Percentiles rank a stretch among this genome's conserved stretches.
Evolutionary conservation across 2,113 vertebrate species (phyloP).

Genomic region (Craseonycteris thonglongyai): DNA sequence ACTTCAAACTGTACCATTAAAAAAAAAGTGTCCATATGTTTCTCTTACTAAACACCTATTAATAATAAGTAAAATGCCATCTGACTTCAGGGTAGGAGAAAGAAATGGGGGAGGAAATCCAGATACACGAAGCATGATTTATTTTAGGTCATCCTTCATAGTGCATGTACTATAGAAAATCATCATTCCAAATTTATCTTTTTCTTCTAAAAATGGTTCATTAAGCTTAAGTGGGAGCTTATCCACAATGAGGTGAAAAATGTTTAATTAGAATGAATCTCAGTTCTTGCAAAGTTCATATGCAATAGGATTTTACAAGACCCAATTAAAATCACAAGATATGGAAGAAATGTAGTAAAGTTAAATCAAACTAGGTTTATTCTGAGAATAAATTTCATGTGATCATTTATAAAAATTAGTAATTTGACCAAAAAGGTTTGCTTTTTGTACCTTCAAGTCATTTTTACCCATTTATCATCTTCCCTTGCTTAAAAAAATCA

Average conservation of each 20-base stretch:
- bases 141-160: conserved; percentile 18
- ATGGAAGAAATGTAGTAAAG: neutral
- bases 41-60: neutral
- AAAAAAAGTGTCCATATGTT: neutral
- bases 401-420: neutral
- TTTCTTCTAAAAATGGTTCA: conserved; percentile 20
- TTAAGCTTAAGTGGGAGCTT: neutral
- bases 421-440: neutral
- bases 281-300: neutral
- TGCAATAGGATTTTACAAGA: neutral
- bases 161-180: neutral
- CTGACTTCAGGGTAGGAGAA: neutral
- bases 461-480: neutral
- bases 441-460: neutral
- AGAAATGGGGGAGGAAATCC: neutral
- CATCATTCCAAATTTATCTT: conserved; percentile 2
- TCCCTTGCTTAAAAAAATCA: neutral
- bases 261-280: neutral
- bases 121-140: neutral
- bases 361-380: neutral
- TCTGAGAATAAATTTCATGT: neutral
- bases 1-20: neutral
- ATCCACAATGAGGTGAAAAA: neutral
- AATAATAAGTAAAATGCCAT: conserved; percentile 7
- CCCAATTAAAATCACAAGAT: neutral